A percentile compares a stretch with the other conserved stretches of the same genome.
phyloP scores from a whole-genome alignment of 2,888 invertebrate species.

The Brassicogethes aeneus region DNA sequence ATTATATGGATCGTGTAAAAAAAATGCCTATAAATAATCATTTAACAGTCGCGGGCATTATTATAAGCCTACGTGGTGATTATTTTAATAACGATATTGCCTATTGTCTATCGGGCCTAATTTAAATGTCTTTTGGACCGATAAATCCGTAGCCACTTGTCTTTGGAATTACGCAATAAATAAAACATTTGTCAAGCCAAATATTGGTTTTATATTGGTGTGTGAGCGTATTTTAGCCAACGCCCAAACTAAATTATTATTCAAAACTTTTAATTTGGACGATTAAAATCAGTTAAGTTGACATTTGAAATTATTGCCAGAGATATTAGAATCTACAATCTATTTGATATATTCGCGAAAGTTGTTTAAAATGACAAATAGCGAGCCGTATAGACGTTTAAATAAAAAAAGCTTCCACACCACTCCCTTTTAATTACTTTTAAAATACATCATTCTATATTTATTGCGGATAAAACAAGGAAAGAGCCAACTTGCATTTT shows the following conservation, averaged over 20 bases:
- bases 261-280: constrained; percentile 21
- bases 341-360: constrained; percentile 36
- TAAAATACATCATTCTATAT: constrained; percentile 17
- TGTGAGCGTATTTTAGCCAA: too few relatives aligned
- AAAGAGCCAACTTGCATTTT: constrained; percentile 20
- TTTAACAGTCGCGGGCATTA: background rate
- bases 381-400: constrained; percentile 6
- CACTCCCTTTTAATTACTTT: constrained; percentile 36
- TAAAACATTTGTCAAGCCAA: too few relatives aligned
- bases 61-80: background rate
- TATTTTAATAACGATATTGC: background rate
- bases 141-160: too few relatives aligned
- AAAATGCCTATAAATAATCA: background rate
- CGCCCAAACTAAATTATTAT: background rate
- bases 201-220: too few relatives aligned
- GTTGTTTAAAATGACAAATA: constrained; percentile 34
- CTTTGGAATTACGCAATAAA: too few relatives aligned
- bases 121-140: too few relatives aligned
- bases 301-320: constrained; percentile 28
- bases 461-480: constrained; percentile 17
- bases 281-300: constrained; percentile 30
- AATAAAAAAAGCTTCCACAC: constrained; percentile 13
- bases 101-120: too few relatives aligned
- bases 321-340: constrained; percentile 28
- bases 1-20: background rate